Percentiles rank a stretch among this genome's conserved stretches.
Conservation (phyloP, 2,888 invertebrate genomes). For the Nemotelus nigrinus region DNA sequence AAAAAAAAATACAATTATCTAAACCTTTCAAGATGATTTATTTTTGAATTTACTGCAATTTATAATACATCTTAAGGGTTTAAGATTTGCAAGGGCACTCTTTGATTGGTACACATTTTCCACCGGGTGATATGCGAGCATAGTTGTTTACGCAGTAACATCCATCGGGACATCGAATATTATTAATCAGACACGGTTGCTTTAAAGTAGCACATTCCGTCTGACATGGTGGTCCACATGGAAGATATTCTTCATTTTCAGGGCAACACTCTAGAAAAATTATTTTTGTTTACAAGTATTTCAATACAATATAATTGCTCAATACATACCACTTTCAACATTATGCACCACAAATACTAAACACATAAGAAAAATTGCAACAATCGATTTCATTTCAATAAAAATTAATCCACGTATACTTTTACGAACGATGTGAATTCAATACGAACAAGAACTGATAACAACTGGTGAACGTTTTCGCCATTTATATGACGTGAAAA, state of each 20-base stretch:
- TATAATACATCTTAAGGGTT: not conserved
- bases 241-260: slow-evolving; percentile 55
- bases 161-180: slow-evolving; percentile 59
- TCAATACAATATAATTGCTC: no score
- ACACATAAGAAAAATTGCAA: no score
- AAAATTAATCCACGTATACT: no score
- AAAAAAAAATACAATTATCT: no score
- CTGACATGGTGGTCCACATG: slow-evolving; percentile 59
- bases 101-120: slow-evolving; percentile 56
- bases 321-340: not conserved
- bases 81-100: slow-evolving; percentile 44
- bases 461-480: no score
- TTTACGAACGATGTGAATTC: no score
- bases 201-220: slow-evolving; percentile 59
- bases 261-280: slow-evolving; percentile 51
- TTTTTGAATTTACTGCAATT: no score
- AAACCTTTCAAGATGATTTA: no score
- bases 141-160: slow-evolving; percentile 60
- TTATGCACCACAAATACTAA: not conserved
- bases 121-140: slow-evolving; percentile 55
- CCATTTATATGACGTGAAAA: no score
- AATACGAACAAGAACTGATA: no score
- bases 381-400: no score
- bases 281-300: not conserved
- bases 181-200: slow-evolving; percentile 55